These are phyloP conservation scores for Stichopus chloronotus DNA, from an alignment of 35 echinoderm and acorn worm species.

Conservation along the genomic window DNA sequence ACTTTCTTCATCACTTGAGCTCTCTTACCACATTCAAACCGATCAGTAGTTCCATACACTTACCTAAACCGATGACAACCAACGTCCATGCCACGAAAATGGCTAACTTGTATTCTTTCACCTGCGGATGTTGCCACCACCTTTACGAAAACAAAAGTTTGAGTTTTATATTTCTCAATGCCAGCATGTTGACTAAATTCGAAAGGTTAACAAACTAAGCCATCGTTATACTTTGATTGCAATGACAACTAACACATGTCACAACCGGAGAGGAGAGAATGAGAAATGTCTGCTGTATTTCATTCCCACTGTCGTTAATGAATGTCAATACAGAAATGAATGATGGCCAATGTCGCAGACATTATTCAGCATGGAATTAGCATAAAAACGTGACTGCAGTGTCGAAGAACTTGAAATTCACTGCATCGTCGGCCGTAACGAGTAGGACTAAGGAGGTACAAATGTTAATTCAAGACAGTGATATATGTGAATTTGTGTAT, in stretches of 20 bases:
- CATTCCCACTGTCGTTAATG: too few species aligned
- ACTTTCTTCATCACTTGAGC: neutral
- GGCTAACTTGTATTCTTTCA: conserved; percentile 20
- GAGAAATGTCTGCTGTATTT: too few species aligned
- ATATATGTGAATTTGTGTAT: too few species aligned
- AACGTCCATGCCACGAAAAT: conserved; percentile 22
- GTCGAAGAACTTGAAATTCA: too few species aligned
- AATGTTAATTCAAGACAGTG: too few species aligned
- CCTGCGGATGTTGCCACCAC: conserved; percentile 49
- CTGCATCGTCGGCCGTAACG: too few species aligned
- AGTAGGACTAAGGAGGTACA: too few species aligned
- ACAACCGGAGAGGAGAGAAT: neutral
- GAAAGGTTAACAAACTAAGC: neutral
- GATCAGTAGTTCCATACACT: neutral
- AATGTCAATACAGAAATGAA: too few species aligned
- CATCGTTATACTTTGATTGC: too few species aligned
- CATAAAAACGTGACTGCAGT: too few species aligned
- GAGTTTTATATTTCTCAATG: neutral
- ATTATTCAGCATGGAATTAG: too few species aligned
- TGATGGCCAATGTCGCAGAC: too few species aligned
- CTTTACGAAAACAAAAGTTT: neutral
- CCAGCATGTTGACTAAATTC: neutral
- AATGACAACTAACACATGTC: neutral
- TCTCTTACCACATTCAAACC: neutral
- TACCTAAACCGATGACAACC: conserved; percentile 26